Evolutionary conservation across 1,140 invertebrate species (phyloP).

Genomic region (Lerema accius): DNA sequence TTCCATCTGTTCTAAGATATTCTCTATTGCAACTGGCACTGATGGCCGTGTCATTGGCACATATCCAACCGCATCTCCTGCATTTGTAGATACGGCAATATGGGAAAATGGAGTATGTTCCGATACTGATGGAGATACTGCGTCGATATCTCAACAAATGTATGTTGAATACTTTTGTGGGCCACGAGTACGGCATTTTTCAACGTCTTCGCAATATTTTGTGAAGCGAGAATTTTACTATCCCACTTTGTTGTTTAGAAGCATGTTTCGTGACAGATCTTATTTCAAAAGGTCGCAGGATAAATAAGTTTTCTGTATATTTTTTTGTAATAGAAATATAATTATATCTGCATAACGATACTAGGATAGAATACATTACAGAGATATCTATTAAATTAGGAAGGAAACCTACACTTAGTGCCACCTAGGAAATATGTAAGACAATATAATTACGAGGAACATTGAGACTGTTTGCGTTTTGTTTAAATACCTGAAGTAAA

Average conservation of each 20-base stretch:
- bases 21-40: constrained; percentile 5
- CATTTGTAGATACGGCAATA: constrained; percentile 25
- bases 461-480: too few relatives aligned
- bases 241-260: neutral
- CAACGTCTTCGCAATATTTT: constrained; percentile 8
- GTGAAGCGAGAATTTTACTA: neutral
- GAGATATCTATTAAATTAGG: too few relatives aligned
- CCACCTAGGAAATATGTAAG: too few relatives aligned
- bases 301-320: too few relatives aligned
- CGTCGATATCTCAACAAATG: constrained; percentile 18
- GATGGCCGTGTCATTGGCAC: constrained; percentile 23
- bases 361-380: too few relatives aligned
- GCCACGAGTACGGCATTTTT: neutral
- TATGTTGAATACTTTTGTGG: constrained; percentile 2
- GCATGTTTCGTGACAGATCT: neutral
- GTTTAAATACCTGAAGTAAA: too few relatives aligned
- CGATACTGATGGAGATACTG: constrained; percentile 15
- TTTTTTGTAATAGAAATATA: too few relatives aligned
- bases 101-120: constrained; percentile 23
- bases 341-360: too few relatives aligned
- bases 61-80: constrained; percentile 15
- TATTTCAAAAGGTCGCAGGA: too few relatives aligned
- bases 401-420: too few relatives aligned
- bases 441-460: too few relatives aligned
- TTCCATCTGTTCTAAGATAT: constrained; percentile 13